Evolutionary conservation across 2,888 invertebrate genomes (phyloP).

Genomic region (Cryptocephalus primarius): DNA sequence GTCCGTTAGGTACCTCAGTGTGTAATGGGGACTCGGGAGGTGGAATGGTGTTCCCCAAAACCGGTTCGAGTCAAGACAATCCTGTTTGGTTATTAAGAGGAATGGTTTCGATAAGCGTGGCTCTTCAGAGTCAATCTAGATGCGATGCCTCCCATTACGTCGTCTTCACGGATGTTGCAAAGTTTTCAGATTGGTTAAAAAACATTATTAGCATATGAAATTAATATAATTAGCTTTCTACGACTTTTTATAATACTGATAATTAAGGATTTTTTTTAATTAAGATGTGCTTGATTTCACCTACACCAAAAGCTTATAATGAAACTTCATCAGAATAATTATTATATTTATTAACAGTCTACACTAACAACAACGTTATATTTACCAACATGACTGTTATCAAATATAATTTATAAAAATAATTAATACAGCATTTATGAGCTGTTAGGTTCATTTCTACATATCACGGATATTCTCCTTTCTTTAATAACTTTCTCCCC

Average conservation of each 20-base stretch:
- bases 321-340: too few species aligned
- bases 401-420: too few species aligned
- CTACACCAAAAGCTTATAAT: too few species aligned
- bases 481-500: conserved; percentile 46
- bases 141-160: conserved; percentile 50
- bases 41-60: conserved; percentile 32
- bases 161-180: conserved; percentile 49
- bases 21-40: conserved; percentile 41
- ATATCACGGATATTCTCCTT: conserved; percentile 73
- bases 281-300: too few species aligned
- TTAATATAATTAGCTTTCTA: too few species aligned
- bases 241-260: too few species aligned
- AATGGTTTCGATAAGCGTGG: conserved; percentile 46
- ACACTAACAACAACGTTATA: too few species aligned
- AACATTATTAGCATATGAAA: not conserved
- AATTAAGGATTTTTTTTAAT: too few species aligned
- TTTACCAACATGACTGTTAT: too few species aligned
- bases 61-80: conserved; percentile 12
- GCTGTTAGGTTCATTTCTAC: conserved; percentile 54
- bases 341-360: too few species aligned
- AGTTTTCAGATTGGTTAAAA: conserved; percentile 31
- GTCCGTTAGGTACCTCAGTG: conserved; percentile 35
- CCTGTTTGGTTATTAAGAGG: conserved; percentile 34
- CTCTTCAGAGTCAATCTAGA: conserved; percentile 43
- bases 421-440: conserved; percentile 9